These are phyloP conservation scores for Flexamia atlantica DNA, from an alignment of 2,888 invertebrate genomes.

Conservation along the genomic window DNA sequence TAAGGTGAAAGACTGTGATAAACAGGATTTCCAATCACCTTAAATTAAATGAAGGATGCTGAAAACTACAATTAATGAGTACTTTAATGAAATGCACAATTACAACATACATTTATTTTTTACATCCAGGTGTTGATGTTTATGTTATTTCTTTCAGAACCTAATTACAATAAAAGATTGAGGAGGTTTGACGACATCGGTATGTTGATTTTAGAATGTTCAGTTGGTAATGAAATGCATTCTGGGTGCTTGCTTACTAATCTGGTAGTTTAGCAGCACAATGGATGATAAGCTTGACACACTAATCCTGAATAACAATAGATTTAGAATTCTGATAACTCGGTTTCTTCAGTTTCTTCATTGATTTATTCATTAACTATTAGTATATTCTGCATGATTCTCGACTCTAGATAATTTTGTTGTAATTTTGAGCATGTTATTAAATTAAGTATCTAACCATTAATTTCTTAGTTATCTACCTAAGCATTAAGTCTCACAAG, in stretches of 20 bases:
- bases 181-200: slow-evolving; percentile 25
- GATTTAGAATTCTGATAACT: not conserved
- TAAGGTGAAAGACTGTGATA: too few relatives aligned
- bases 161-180: slow-evolving; percentile 20
- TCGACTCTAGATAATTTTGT: not conserved
- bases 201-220: slow-evolving; percentile 22
- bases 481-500: too few relatives aligned
- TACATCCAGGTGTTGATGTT: not conserved
- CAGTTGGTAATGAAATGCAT: not conserved
- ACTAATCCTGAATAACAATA: not conserved
- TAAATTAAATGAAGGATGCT: too few relatives aligned
- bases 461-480: too few relatives aligned
- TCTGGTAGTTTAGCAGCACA: not conserved
- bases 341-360: too few relatives aligned
- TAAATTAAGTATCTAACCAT: not conserved
- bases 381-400: slow-evolving; percentile 1
- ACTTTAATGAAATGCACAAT: not conserved
- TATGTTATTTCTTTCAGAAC: slow-evolving; percentile 19
- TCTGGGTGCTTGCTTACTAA: not conserved
- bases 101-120: not conserved
- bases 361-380: not conserved
- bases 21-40: too few relatives aligned
- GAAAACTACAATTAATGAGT: too few relatives aligned
- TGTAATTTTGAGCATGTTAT: not conserved
- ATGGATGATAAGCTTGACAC: not conserved